Percentiles rank a stretch among this genome's conserved stretches.
These are phyloP conservation scores for Caenorhabditis doughertyi DNA, from an alignment of 2,888 invertebrate genomes.

Conservation along the genomic window DNA sequence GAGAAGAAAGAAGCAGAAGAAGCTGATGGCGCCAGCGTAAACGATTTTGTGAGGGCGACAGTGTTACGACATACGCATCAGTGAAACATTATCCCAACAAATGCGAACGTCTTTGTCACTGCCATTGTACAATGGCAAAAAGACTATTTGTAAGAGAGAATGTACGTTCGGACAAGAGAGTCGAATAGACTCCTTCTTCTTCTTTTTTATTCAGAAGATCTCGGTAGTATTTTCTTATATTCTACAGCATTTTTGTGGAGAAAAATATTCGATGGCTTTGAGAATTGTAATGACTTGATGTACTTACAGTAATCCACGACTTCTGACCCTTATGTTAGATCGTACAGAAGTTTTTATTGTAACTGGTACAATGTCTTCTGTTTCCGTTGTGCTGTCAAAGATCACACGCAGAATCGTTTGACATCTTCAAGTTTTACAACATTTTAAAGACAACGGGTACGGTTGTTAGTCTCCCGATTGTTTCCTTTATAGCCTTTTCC, in stretches of 20 bases:
- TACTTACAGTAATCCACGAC: no score
- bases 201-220: neutral
- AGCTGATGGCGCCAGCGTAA: constrained; percentile 43
- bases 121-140: constrained; percentile 33
- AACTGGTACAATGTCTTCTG: neutral
- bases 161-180: constrained; percentile 25
- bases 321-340: no score
- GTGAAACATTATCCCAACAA: constrained; percentile 54
- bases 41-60: constrained; percentile 53
- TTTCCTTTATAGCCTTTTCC: neutral
- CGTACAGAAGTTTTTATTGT: no score
- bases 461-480: constrained; percentile 24
- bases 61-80: constrained; percentile 61
- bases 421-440: constrained; percentile 12
- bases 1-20: constrained; percentile 7
- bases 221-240: no score
- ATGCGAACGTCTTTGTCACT: constrained; percentile 41
- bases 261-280: no score
- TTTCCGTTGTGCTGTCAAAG: constrained; percentile 23
- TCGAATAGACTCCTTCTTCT: neutral
- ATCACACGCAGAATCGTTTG: neutral
- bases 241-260: no score
- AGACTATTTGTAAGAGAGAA: constrained; percentile 24
- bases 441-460: constrained; percentile 10
- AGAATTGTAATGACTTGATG: no score